Evolutionary conservation across 2,888 invertebrate genomes (phyloP), one percentile per base, ranked within the genome.

Genomic region (Lydus trimaculatus): DNA sequence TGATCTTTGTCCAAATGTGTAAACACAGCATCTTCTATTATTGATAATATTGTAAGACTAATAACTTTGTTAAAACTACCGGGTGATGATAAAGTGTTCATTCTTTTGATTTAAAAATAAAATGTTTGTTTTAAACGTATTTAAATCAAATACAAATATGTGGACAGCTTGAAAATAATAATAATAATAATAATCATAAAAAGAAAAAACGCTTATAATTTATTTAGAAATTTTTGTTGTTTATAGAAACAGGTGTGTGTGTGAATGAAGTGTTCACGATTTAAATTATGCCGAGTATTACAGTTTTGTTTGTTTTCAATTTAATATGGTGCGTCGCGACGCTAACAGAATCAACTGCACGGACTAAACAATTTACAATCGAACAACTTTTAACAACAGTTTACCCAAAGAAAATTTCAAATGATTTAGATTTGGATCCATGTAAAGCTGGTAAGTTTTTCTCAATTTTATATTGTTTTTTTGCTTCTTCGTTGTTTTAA

Each of bases 351-450:
- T 48, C 58, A 56, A 66, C 64, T 58, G 64, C 64, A 60, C 72
- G 70, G 63, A 72, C 63, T 17, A 63, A 61, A 43, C 63, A 20
- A 72, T 85, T 88, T 82, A 91, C 91, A 64, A 88, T 91, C 80
- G 91, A 93, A 31, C 91, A 94, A 80, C 85, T 94, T 74, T 83
- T 92, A 79, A 88, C 85, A 65, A 88, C 85, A 65, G 87, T 87
- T 74, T 94, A 92, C 79, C 90, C 91, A 59, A 87, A 87, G 71
- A 91, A 90, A 81, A 89, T 91, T 69, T 93, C 93, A 58, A 88
- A 89, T 72, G 95, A 95, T 83, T 85, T 93, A 73, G 93, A 95
- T 82, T 87, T 94, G 88, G 95, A 95, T 86, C 92, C 95, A 66
- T 95, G 95, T 86, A 95, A 95, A 89, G 92, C 94, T 83, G 92